Evolutionary conservation across 1,140 invertebrate genomes (phyloP).

Genomic region (Bombus pyrosoma): DNA sequence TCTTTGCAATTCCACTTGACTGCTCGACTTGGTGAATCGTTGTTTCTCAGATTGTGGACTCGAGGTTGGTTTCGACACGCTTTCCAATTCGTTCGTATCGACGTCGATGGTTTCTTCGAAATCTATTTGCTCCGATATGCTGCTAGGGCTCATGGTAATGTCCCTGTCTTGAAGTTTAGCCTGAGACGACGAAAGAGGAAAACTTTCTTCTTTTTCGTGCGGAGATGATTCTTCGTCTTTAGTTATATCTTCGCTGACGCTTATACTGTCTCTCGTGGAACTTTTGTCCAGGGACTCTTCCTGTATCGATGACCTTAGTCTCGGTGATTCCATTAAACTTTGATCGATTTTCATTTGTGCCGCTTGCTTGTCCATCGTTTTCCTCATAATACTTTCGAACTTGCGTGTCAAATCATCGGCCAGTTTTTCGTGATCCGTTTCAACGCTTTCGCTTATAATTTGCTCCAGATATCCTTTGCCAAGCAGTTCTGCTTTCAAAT

Average conservation of each 20-base stretch:
- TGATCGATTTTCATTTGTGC: background rate
- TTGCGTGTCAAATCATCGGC: constrained; percentile 78
- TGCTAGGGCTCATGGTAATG: constrained; percentile 77
- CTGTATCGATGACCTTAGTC: constrained; percentile 29
- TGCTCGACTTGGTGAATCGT: constrained; percentile 42
- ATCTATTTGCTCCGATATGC: constrained; percentile 77
- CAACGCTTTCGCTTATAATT: constrained; percentile 55
- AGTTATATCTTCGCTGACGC: constrained; percentile 75
- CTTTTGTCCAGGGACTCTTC: constrained; percentile 69
- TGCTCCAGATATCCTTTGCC: constrained; percentile 64
- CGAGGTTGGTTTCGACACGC: constrained; percentile 51
- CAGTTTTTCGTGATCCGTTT: constrained; percentile 72
- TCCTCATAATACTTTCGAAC: constrained; percentile 74
- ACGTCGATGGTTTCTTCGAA: constrained; percentile 70
- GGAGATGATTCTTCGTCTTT: constrained; percentile 76
- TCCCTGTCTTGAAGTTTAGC: constrained; percentile 71
- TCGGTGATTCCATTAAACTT: constrained; percentile 25
- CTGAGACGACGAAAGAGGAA: constrained; percentile 67
- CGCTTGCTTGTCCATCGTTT: constrained; percentile 31
- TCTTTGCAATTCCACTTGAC: constrained; percentile 36
- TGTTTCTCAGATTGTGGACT: constrained; percentile 63
- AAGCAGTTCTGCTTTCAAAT: constrained; percentile 59
- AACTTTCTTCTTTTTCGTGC: constrained; percentile 72
- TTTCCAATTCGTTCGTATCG: constrained; percentile 64
- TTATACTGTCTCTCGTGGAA: constrained; percentile 69